Conservation (phyloP, 2,113 vertebrate genomes). For the Nycticorax nycticorax region DNA sequence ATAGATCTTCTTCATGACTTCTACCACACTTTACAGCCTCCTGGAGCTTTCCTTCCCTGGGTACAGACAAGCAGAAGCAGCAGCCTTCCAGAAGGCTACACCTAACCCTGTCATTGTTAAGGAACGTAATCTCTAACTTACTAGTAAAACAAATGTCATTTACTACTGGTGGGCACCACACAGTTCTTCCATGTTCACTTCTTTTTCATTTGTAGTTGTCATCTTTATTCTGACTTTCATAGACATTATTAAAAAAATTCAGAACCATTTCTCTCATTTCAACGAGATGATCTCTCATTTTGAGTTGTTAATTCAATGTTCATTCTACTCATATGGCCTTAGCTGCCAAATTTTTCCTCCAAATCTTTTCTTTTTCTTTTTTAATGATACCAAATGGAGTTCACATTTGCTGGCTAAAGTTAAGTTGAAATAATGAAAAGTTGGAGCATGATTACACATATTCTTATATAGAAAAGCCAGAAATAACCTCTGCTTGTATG, state of each 20-base stretch:
- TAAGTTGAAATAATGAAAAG: not conserved
- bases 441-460: not conserved
- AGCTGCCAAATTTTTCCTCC: not conserved
- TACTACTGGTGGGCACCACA: not conserved
- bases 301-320: not conserved
- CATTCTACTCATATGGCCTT: not conserved
- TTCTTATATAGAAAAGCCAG: not conserved
- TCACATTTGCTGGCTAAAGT: not conserved
- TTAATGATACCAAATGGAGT: not conserved
- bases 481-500: not conserved
- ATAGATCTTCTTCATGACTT: not conserved
- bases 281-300: not conserved
- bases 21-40: not conserved
- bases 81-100: not conserved
- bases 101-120: not conserved
- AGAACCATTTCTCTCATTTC: not conserved
- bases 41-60: not conserved
- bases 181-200: not conserved
- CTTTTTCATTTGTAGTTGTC: not conserved
- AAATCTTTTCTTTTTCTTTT: not conserved
- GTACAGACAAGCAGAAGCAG: not conserved
- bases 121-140: not conserved
- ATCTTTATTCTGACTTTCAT: not conserved
- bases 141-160: not conserved
- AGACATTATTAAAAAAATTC: not conserved